Conservation (phyloP, 2,113 vertebrate genomes). For the Equus przewalskii region DNA sequence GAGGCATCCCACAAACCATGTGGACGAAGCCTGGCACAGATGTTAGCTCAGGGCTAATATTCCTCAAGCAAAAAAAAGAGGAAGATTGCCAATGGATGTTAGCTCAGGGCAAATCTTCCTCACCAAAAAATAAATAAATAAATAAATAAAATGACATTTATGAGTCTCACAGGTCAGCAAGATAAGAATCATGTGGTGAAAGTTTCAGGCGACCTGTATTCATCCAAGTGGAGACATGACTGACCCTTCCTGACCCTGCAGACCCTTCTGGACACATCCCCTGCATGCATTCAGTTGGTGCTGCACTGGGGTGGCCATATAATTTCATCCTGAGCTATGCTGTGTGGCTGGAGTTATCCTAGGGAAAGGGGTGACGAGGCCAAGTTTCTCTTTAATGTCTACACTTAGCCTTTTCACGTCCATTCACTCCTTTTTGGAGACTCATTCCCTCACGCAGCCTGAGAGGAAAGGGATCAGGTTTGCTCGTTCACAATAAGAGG, state of each 20-base stretch:
- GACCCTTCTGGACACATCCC: background rate
- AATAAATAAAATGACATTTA: background rate
- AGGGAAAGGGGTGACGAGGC: background rate
- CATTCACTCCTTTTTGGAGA: background rate
- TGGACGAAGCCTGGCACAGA: no score
- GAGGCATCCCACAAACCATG: no score
- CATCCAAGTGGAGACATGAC: rapidly evolving
- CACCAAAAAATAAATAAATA: no score
- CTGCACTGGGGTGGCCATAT: no score
- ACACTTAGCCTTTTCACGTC: background rate
- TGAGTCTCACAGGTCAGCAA: background rate
- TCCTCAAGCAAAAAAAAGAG: no score
- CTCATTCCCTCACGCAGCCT: background rate
- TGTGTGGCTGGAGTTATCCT: background rate
- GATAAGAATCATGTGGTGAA: rapidly evolving
- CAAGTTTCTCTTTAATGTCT: background rate
- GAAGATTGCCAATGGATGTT: no score
- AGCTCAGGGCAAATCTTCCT: no score
- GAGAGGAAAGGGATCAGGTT: background rate
- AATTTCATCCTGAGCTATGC: background rate
- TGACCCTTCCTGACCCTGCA: background rate
- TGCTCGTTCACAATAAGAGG: background rate
- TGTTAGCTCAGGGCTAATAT: no score
- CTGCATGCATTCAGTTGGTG: no score
- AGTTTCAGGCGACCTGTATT: no score